Percentiles rank a stretch among this genome's conserved stretches.
phyloP scores from a whole-genome alignment of 2,888 invertebrate species.

The Lasioglossum lativentre region DNA sequence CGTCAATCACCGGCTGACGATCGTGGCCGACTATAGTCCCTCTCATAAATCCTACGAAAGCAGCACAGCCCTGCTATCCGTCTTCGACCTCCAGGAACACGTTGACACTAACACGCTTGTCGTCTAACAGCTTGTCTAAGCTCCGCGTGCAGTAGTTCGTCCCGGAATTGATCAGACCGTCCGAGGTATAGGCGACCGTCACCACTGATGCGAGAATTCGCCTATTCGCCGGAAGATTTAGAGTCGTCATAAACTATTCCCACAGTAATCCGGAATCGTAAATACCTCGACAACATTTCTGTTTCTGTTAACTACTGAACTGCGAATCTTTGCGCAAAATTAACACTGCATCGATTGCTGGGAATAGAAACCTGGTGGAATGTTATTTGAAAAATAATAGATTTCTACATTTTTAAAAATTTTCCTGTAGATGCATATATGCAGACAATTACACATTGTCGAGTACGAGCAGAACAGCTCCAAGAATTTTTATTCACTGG shows the following conservation, averaged over 20 bases:
- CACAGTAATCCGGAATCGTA: neutral
- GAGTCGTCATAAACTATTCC: neutral
- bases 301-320: neutral
- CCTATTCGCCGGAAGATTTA: neutral
- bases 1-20: neutral
- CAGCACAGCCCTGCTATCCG: neutral
- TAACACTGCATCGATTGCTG: no score
- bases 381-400: no score
- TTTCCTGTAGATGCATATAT: no score
- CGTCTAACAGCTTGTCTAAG: slow-evolving; percentile 2
- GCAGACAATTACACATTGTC: no score
- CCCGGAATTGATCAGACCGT: slow-evolving; percentile 3
- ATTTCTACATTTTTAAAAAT: no score
- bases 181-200: neutral
- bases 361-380: no score
- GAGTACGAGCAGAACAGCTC: no score
- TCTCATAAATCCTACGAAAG: neutral
- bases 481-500: no score
- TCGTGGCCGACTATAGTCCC: neutral
- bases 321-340: no score
- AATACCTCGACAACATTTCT: neutral
- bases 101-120: neutral
- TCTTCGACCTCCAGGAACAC: neutral
- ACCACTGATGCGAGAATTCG: slow-evolving; percentile 6
- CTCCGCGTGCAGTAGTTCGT: slow-evolving; percentile 25